phyloP scores from a whole-genome alignment of 2,113 vertebrate species.

The Tachuris rubrigastra region DNA sequence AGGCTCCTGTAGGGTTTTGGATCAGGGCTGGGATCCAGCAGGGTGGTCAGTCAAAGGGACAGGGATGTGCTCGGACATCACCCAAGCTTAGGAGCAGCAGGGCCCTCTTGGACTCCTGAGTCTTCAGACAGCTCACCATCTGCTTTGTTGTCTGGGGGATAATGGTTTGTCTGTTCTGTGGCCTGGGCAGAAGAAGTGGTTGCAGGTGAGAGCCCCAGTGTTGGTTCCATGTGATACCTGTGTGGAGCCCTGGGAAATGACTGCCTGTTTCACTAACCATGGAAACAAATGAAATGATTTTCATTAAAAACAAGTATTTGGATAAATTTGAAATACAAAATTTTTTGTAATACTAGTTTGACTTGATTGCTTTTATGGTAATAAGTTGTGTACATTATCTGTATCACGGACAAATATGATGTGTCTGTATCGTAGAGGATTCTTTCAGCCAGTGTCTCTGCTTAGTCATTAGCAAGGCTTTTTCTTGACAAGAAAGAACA shows the following conservation, averaged over 20 bases:
- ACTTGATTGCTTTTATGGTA: not conserved
- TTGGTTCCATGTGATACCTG: not conserved
- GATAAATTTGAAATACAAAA: not conserved
- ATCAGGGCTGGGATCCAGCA: no score
- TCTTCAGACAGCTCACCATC: not conserved
- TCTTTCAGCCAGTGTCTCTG: not conserved
- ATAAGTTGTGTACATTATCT: not conserved
- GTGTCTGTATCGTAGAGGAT: not conserved
- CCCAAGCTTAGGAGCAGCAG: accelerated
- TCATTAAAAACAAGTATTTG: not conserved
- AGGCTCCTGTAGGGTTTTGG: not conserved
- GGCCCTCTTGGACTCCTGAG: not conserved
- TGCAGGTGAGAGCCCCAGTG: not conserved
- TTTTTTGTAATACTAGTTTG: not conserved
- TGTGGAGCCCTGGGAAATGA: not conserved
- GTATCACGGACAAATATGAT: not conserved
- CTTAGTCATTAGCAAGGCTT: not conserved
- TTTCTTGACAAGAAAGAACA: not conserved
- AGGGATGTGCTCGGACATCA: not conserved
- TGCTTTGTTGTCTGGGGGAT: not conserved
- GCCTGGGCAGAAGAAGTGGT: not conserved
- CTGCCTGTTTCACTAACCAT: accelerated
- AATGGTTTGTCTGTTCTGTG: accelerated
- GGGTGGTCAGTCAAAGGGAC: not conserved
- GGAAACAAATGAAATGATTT: not conserved